These are phyloP conservation scores for Trisateles emortualis DNA, from an alignment of 2,888 invertebrate species.

Conservation along the genomic window DNA sequence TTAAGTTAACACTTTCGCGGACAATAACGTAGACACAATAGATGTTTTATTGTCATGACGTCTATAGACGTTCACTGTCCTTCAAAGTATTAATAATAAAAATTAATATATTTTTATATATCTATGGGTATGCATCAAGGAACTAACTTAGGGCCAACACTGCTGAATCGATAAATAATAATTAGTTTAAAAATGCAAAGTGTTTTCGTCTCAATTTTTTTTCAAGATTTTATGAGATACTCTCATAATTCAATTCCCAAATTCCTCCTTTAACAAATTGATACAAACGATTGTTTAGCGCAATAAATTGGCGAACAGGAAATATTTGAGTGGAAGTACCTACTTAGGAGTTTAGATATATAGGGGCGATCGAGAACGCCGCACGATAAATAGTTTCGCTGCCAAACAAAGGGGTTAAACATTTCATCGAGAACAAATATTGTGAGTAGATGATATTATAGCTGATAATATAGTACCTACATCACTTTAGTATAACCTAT, in stretches of 20 bases:
- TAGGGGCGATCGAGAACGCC: conserved; percentile 47
- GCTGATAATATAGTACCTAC: not conserved
- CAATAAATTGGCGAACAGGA: conserved; percentile 48
- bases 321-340: conserved; percentile 46
- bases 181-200: not conserved
- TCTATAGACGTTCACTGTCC: too few species aligned
- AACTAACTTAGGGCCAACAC: not conserved
- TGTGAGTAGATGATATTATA: conserved; percentile 10
- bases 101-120: too few species aligned
- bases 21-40: too few species aligned
- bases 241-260: conserved; percentile 16
- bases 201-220: not conserved
- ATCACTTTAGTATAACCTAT: too few species aligned
- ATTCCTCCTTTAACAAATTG: conserved; percentile 58
- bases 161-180: not conserved
- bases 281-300: conserved; percentile 68
- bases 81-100: too few species aligned
- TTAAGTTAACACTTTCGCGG: too few species aligned
- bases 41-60: too few species aligned
- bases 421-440: conserved; percentile 33
- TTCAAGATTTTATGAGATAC: not conserved
- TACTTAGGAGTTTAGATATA: conserved; percentile 47
- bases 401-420: conserved; percentile 56
- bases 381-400: conserved; percentile 62
- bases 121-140: not conserved